Evolutionary conservation across 2,888 invertebrate species (phyloP).

Genomic region (Chelonus formosanus): DNA sequence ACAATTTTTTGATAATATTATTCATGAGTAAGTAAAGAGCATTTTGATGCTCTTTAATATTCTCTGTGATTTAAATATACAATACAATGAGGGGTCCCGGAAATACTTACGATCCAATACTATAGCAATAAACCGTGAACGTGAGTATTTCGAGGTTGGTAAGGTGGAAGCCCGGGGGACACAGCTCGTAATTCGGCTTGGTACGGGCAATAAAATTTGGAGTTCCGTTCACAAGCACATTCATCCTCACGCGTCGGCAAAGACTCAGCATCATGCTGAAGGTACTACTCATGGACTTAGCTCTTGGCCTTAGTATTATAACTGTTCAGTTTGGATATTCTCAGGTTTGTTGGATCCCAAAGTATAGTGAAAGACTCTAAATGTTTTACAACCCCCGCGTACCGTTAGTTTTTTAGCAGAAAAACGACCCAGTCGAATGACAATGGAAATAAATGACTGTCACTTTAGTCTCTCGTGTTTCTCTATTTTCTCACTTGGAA

Average conservation of each 20-base stretch:
- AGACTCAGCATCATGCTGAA: conserved; percentile 29
- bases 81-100: background rate
- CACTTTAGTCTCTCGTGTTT: conserved; percentile 41
- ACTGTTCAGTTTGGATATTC: conserved; percentile 25
- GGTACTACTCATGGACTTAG: conserved; percentile 24
- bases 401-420: conserved; percentile 53
- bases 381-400: conserved; percentile 42
- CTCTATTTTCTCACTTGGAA: conserved; percentile 8
- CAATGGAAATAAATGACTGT: conserved; percentile 57
- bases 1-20: too few species aligned
- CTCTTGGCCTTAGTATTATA: conserved; percentile 38
- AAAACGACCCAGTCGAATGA: conserved; percentile 40
- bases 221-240: conserved; percentile 57
- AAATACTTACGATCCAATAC: conserved; percentile 24
- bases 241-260: conserved; percentile 42
- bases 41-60: too few species aligned
- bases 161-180: conserved; percentile 31
- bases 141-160: conserved; percentile 45
- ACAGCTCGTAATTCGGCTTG: conserved; percentile 53
- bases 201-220: conserved; percentile 57
- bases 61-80: too few species aligned
- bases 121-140: conserved; percentile 41
- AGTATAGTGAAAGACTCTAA: conserved; percentile 42
- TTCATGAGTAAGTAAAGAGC: too few species aligned
- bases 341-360: conserved; percentile 17